phyloP scores from a whole-genome alignment of 1,140 invertebrate species.

The Ceratina japonica region DNA sequence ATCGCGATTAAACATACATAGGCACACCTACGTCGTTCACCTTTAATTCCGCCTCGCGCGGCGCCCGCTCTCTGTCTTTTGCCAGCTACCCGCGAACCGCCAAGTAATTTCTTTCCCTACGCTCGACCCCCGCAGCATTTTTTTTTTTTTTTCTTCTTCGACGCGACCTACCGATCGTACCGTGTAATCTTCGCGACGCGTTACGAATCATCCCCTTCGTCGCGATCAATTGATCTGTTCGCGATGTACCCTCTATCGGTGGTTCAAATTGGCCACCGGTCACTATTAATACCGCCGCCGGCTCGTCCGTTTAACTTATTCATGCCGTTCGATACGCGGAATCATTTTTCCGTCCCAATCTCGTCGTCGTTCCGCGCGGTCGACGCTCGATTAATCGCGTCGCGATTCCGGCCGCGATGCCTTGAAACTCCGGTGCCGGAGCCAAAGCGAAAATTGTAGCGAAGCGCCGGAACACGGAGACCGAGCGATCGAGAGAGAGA shows the following conservation, averaged over 20 bases:
- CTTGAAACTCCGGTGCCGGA: too few species aligned
- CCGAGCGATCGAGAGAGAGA: too few species aligned
- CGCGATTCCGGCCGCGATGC: too few species aligned
- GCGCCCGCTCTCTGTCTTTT: slow-evolving; percentile 49
- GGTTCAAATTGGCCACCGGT: not conserved
- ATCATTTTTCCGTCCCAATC: not conserved
- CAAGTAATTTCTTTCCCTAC: slow-evolving; percentile 36
- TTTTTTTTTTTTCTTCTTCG: not conserved
- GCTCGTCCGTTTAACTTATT: too few species aligned
- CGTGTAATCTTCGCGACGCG: slow-evolving; percentile 12
- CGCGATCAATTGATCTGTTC: slow-evolving; percentile 1
- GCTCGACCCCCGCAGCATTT: not conserved
- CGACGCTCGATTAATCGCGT: too few species aligned
- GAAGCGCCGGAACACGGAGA: not conserved
- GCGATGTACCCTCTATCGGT: not conserved
- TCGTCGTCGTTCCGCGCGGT: not conserved
- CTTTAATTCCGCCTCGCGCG: slow-evolving; percentile 60
- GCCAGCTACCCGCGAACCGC: slow-evolving; percentile 10
- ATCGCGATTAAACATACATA: slow-evolving; percentile 77
- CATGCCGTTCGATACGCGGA: not conserved
- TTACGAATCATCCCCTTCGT: not conserved
- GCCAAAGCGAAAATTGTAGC: too few species aligned
- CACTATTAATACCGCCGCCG: not conserved
- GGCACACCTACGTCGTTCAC: slow-evolving; percentile 71
- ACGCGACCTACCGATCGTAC: slow-evolving; percentile 5